These are phyloP conservation scores for Pseudopleuronectes americanus DNA, from an alignment of 2,797 vertebrate genomes.

Conservation along the genomic window DNA sequence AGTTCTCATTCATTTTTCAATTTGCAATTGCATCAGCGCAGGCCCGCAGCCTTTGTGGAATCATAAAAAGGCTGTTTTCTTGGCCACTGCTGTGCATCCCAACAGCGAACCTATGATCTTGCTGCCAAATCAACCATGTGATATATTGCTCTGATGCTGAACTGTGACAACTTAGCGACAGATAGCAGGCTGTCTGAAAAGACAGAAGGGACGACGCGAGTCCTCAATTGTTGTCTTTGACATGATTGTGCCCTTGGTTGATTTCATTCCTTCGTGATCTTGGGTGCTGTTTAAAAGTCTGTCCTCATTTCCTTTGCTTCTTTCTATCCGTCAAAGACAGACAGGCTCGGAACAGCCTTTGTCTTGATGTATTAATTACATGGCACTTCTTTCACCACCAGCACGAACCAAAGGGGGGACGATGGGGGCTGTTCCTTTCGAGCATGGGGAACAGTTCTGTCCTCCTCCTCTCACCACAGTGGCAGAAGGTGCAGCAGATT, in stretches of 20 bases:
- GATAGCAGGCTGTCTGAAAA: constrained; percentile 49
- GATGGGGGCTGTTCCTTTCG: constrained; percentile 11
- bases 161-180: constrained; percentile 71
- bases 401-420: constrained; percentile 27
- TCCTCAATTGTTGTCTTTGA: constrained; percentile 44
- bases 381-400: constrained; percentile 26
- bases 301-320: constrained; percentile 21
- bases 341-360: constrained; percentile 36
- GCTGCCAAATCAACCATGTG: constrained; percentile 70
- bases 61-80: constrained; percentile 72
- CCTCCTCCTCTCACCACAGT: constrained; percentile 56
- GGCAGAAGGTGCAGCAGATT: constrained; percentile 78
- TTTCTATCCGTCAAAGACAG: constrained; percentile 38
- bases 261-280: constrained; percentile 38
- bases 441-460: constrained; percentile 34
- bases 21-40: constrained; percentile 71
- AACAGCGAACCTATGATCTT: constrained; percentile 57
- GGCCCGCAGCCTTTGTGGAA: constrained; percentile 64
- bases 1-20: constrained; percentile 80
- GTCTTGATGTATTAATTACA: constrained; percentile 74
- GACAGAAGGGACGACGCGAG: neutral
- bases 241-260: constrained; percentile 41
- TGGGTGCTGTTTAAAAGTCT: constrained; percentile 39
- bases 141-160: constrained; percentile 68
- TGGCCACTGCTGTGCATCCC: constrained; percentile 60